phyloP scores from a whole-genome alignment of 1,140 invertebrate genomes.

The Mylabris phalerata region DNA sequence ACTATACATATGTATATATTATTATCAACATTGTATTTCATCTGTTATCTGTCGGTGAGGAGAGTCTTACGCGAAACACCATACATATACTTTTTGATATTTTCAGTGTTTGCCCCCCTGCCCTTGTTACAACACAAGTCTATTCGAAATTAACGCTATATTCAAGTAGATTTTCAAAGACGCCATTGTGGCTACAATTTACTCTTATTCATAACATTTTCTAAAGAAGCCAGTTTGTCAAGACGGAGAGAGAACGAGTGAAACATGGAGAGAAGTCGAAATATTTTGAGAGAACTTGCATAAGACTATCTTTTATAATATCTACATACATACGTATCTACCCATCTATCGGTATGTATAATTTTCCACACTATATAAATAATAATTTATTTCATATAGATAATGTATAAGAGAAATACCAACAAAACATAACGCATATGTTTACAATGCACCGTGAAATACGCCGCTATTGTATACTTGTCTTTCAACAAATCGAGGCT shows the following conservation, averaged over 20 bases:
- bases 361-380: too few relatives aligned
- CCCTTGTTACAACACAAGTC: constrained; percentile 16
- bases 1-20: neutral
- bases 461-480: neutral
- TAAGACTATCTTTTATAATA: constrained; percentile 9
- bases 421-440: too few relatives aligned
- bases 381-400: too few relatives aligned
- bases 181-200: constrained; percentile 42
- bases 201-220: constrained; percentile 42
- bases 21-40: neutral
- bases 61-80: constrained; percentile 7
- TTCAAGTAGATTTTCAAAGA: constrained; percentile 41
- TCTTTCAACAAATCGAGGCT: constrained; percentile 3
- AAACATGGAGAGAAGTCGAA: constrained; percentile 25
- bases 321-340: too few relatives aligned
- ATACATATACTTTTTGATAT: constrained; percentile 30
- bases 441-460: constrained; percentile 9
- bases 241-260: neutral
- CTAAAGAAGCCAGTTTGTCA: constrained; percentile 39
- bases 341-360: too few relatives aligned
- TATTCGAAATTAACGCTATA: constrained; percentile 42
- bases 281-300: constrained; percentile 34
- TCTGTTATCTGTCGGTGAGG: constrained; percentile 10
- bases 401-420: too few relatives aligned
- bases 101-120: constrained; percentile 11